These are phyloP conservation scores for Prolemur simus DNA, from an alignment of 2,113 vertebrate species.

Conservation along the genomic window DNA sequence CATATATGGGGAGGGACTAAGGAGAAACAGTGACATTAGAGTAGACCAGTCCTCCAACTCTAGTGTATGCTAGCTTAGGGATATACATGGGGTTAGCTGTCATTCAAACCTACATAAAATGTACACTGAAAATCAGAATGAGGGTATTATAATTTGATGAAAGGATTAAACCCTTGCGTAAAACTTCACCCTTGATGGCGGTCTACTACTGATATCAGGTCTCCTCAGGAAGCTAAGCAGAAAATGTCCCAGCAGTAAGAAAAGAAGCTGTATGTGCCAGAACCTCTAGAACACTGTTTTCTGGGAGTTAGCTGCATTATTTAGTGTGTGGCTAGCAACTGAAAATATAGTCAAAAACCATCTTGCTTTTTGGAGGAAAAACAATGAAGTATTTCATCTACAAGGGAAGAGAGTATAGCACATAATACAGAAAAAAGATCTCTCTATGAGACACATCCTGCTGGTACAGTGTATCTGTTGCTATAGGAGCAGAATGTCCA, in stretches of 20 bases:
- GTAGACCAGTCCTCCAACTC: background rate
- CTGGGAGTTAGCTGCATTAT: background rate
- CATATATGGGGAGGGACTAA: background rate
- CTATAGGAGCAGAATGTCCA: background rate
- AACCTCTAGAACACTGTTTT: rapidly evolving
- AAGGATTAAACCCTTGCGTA: background rate
- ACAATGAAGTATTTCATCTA: conserved; percentile 32
- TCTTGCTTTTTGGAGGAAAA: conserved; percentile 32
- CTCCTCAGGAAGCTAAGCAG: rapidly evolving
- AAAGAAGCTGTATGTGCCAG: background rate
- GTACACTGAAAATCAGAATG: rapidly evolving
- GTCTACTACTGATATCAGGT: rapidly evolving
- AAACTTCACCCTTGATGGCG: background rate
- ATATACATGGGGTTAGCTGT: background rate
- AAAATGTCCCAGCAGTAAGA: background rate
- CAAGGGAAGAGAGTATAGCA: background rate
- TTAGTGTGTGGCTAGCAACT: conserved; percentile 54
- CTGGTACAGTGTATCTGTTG: background rate
- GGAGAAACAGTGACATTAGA: background rate
- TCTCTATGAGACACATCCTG: background rate
- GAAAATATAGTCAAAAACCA: conserved; percentile 9
- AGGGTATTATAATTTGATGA: background rate
- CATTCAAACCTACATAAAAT: background rate
- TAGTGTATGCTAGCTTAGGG: background rate
- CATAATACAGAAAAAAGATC: background rate